Evolutionary conservation across 1,140 invertebrate genomes (phyloP), one percentile per base, ranked within the genome.

Genomic region (Watersipora subatra): DNA sequence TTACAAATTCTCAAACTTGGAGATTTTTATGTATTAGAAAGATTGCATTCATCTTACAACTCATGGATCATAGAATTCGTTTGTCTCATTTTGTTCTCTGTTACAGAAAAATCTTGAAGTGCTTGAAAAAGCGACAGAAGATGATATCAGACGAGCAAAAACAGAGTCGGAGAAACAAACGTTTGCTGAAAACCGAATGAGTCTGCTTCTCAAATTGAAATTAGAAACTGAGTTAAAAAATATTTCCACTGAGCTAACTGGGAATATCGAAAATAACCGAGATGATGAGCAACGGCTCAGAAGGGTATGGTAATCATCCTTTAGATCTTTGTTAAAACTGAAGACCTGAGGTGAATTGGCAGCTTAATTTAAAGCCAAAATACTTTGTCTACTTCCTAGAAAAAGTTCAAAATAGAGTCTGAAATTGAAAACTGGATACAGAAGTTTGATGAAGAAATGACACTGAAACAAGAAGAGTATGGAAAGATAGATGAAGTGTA

Each of bases 361-460:
- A n/a, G n/a, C n/a, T n/a, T n/a, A n/a, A n/a, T n/a, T n/a, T n/a
- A n/a, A n/a, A n/a, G n/a, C n/a, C n/a, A n/a, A n/a, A 46, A n/a
- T n/a, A 46, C 34, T 12, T 46, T 46, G 7, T 28, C 20, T n/a
- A 62, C 1, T 62, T 25, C 70, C n/a, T 71, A 78, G 78, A 76
- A 72, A 72, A 79, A 79, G 66, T 79, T 72, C 66, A 74, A 77
- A 67, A 67, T 76, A 58, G 78, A 79, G 67, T 77, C 73, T 27
- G 75, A 79, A 65, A 74, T 78, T 20, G 76, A 79, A 64, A 77
- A 78, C 66, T 77, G 75, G 74, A 79, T 79, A 27, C 74, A 77
- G 69, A 73, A 76, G 63, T 79, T 73, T 73, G 78, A 78, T 66
- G 67, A 72, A 25, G 77, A 76, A 59, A 75, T 79, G 73, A 75